phyloP scores from a whole-genome alignment of 2,113 vertebrate species.

The Motacilla alba region DNA sequence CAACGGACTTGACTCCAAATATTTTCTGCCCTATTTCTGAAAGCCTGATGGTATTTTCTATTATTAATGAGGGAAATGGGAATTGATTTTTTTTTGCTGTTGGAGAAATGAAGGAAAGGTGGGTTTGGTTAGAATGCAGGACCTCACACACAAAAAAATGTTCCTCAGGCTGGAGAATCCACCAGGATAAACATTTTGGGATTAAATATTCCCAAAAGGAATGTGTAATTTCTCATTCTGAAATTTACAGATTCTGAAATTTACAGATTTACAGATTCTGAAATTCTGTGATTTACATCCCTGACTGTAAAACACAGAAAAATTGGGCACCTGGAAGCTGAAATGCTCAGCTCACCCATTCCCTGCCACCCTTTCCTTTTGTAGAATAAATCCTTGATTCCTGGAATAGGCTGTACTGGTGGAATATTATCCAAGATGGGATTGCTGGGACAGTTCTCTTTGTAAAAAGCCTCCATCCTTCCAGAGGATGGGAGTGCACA shows the following conservation, averaged over 20 bases:
- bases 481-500: background rate
- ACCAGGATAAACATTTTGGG: background rate
- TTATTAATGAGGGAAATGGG: background rate
- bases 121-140: fast-evolving
- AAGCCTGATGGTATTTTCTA: background rate
- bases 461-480: background rate
- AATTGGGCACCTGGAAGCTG: background rate
- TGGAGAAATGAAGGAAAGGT: background rate
- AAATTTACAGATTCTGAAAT: no score
- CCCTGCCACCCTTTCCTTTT: background rate
- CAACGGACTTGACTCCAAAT: background rate
- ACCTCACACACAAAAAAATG: fast-evolving
- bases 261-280: no score
- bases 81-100: background rate
- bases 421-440: background rate
- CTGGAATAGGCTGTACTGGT: background rate
- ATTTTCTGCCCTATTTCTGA: background rate
- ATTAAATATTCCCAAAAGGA: background rate
- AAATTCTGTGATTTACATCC: no score
- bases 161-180: background rate
- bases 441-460: background rate
- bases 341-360: background rate
- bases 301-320: background rate
- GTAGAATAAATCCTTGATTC: background rate
- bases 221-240: no score